Base-by-base conservation (phyloP, 2,797 vertebrate genomes). In the Clarias pachynema region DNA sequence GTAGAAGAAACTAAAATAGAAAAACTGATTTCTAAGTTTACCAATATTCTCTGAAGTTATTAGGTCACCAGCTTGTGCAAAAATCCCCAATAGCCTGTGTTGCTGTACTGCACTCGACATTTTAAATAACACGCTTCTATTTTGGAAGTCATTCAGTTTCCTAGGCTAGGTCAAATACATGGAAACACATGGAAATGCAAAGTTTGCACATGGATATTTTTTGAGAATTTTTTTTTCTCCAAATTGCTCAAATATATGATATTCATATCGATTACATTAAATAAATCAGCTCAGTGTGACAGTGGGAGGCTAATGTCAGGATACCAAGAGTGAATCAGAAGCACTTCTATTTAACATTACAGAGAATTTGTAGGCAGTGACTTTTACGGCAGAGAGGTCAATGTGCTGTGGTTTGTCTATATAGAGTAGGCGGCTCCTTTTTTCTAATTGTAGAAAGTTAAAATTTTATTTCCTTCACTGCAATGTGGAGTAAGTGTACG, bases 281-380 rank as follows among this genome's bases (percentile, higher is more conserved):
- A 74, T 75, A 86, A 70, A 31, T 80, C 79, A 74, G 57, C 12
- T 14, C 59, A 56, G 4, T 63, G 74, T 56, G 74, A 70, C 62
- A 66, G 65, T 59, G 56, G 63, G 85, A 78, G 44, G 63, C 34
- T 60, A 53, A 78, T 63, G 80, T 56, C 84, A 82, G 53, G 29
- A 81, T 66, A 75, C 26, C 15, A 44, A 31, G 65, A 53, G 57
- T 82, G 69, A 82, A 82, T 86, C 80, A 86, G 29, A 75, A 18
- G 44, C 72, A 66, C 62, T 77, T 77, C 74, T 73, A 73, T 82
- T 86, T 63, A 60, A 49, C 62, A n/a, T n/a, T 49, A 77, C 60
- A 60, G 70, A 60, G 59, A 57, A 57, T 40, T 73, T 62, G 8
- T 66, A 81, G 68, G 37, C 60, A 78, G 40, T 65, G 34, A 29